Evolutionary conservation across 2,797 vertebrate species (phyloP).

Genomic region (Acanthopagrus latus): DNA sequence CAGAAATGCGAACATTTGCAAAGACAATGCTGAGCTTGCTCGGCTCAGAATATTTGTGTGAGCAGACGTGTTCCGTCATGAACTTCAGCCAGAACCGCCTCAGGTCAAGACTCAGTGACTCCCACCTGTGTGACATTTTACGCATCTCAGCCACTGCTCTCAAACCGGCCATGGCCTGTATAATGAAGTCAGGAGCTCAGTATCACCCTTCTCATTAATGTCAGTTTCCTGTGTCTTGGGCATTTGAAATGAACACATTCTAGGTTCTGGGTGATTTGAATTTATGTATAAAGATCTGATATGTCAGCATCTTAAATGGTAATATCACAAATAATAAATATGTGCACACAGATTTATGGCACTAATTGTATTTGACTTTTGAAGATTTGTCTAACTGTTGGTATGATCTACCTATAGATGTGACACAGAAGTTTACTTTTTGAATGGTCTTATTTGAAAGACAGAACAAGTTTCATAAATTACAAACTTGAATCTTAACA

Average conservation of each 20-base stretch:
- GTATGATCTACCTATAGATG: too few relatives aligned
- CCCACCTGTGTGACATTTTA: not conserved
- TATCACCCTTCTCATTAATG: slow-evolving; percentile 14
- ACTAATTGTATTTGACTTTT: too few relatives aligned
- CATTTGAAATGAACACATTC: not conserved
- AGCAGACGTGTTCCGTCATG: slow-evolving; percentile 7
- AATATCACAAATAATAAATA: too few relatives aligned
- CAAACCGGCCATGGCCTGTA: not conserved
- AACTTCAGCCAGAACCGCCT: not conserved
- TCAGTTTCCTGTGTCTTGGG: not conserved
- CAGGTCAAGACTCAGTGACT: not conserved
- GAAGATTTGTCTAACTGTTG: too few relatives aligned
- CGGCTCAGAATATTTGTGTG: not conserved
- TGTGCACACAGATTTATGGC: too few relatives aligned
- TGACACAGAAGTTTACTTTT: too few relatives aligned
- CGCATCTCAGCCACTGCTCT: not conserved
- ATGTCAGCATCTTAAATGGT: not conserved
- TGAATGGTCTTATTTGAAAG: too few relatives aligned
- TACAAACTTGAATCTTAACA: too few relatives aligned
- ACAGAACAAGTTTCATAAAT: too few relatives aligned
- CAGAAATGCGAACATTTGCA: slow-evolving; percentile 18
- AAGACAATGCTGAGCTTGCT: slow-evolving; percentile 31
- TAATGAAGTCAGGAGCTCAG: not conserved
- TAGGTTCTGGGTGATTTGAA: not conserved
- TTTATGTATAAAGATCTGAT: too few relatives aligned